A percentile compares a stretch with the other conserved stretches of the same genome.
Evolutionary conservation across 1,140 invertebrate species (phyloP).

Genomic region (Saccostrea cuccullata): DNA sequence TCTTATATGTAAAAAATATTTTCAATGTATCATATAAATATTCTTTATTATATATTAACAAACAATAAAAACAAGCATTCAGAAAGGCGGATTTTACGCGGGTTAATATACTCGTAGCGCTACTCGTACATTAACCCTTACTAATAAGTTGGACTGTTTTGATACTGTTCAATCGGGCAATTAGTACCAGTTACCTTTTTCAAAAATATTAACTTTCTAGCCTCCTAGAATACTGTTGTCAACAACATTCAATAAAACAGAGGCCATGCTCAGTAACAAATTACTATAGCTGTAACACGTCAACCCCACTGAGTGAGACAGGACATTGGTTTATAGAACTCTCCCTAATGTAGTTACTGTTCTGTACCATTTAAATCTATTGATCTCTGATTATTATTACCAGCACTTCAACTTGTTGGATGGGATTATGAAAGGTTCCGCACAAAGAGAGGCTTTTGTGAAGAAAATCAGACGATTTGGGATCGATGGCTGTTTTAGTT

Average conservation of each 20-base stretch:
- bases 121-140: too few relatives aligned
- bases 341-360: not conserved
- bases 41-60: too few relatives aligned
- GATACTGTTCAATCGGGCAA: too few relatives aligned
- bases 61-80: too few relatives aligned
- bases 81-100: too few relatives aligned
- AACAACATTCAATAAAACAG: not conserved
- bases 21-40: too few relatives aligned
- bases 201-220: too few relatives aligned
- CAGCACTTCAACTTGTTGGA: not conserved
- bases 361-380: constrained; percentile 16
- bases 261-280: not conserved
- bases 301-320: not conserved
- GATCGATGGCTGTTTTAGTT: not conserved
- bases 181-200: too few relatives aligned
- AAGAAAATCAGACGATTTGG: constrained; percentile 3
- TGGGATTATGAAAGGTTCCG: constrained; percentile 21
- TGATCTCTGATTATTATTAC: constrained; percentile 13
- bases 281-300: not conserved
- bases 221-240: not conserved
- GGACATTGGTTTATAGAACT: not conserved
- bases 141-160: too few relatives aligned
- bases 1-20: too few relatives aligned
- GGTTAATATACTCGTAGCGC: too few relatives aligned
- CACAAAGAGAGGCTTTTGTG: not conserved